Evolutionary conservation across 2,113 vertebrate species (phyloP).

Genomic region (Sialia sialis): DNA sequence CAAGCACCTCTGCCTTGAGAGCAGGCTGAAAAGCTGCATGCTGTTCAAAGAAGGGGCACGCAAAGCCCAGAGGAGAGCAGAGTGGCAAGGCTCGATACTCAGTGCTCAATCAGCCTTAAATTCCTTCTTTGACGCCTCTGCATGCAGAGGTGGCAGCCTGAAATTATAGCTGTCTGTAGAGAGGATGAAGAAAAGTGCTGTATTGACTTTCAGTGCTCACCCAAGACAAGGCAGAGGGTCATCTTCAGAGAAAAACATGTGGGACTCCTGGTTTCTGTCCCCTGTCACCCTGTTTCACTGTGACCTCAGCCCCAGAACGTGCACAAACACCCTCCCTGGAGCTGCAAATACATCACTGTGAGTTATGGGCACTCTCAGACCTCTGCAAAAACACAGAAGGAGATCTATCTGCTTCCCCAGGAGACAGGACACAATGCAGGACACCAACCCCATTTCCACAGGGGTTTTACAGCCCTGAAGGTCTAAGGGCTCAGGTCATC

Average conservation of each 20-base stretch:
- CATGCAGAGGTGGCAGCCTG: background rate
- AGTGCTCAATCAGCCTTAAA: background rate
- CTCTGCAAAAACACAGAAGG: background rate
- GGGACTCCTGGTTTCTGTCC: background rate
- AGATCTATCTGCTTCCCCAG: background rate
- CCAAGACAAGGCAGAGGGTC: background rate
- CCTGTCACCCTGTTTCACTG: background rate
- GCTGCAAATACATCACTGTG: background rate
- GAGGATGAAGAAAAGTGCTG: background rate
- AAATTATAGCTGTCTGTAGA: background rate
- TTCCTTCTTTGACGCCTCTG: background rate
- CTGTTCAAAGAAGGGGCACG: background rate
- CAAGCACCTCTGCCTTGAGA: background rate
- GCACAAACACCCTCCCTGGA: background rate
- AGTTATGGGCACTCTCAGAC: background rate
- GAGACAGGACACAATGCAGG: background rate
- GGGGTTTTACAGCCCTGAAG: no score
- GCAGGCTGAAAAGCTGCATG: background rate
- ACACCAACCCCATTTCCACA: background rate
- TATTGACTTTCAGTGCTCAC: background rate
- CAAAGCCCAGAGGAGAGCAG: background rate
- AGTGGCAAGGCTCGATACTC: background rate
- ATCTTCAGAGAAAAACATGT: rapidly evolving
- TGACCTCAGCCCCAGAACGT: rapidly evolving
- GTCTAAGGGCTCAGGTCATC: background rate